Evolutionary conservation across 92 coral and sea anemone species (phyloP).

Genomic region (Siderastrea siderea): DNA sequence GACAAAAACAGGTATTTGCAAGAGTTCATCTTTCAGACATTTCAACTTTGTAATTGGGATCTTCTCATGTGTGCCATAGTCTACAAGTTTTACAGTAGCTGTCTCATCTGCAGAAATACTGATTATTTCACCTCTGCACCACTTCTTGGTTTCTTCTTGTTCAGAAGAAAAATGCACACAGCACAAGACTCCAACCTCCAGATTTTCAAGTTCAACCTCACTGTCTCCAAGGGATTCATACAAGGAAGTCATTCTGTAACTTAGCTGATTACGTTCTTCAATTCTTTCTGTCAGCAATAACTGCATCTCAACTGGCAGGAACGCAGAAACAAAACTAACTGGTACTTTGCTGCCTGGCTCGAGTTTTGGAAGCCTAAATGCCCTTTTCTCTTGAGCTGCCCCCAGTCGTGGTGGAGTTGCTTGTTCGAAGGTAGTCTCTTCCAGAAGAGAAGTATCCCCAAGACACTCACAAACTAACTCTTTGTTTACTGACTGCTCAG

Average conservation of each 20-base stretch:
- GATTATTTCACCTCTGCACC: slow-evolving; percentile 85
- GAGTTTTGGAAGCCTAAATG: slow-evolving; percentile 31
- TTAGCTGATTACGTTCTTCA: slow-evolving; percentile 27
- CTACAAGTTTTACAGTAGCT: slow-evolving; percentile 79
- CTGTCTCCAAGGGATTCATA: slow-evolving; percentile 68
- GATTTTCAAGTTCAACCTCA: slow-evolving; percentile 57
- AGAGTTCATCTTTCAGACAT: slow-evolving; percentile 67
- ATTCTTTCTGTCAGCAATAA: slow-evolving; percentile 36
- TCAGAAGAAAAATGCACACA: slow-evolving; percentile 76
- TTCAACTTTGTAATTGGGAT: slow-evolving; percentile 67
- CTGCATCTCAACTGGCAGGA: slow-evolving; percentile 31
- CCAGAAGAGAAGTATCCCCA: slow-evolving; percentile 40
- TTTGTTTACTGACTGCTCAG: slow-evolving; percentile 32
- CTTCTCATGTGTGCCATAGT: slow-evolving; percentile 80
- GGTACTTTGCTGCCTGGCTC: slow-evolving; percentile 21
- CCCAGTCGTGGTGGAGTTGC: slow-evolving; percentile 2
- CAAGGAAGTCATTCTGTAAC: slow-evolving; percentile 9
- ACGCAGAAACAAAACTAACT: slow-evolving; percentile 35
- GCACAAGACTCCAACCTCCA: slow-evolving; percentile 77
- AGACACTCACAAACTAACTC: slow-evolving; percentile 37
- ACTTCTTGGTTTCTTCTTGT: slow-evolving; percentile 59
- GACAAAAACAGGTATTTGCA: slow-evolving; percentile 74
- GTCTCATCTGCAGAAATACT: slow-evolving; percentile 62
- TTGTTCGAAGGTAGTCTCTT: slow-evolving; percentile 12
- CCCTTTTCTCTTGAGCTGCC: slow-evolving; percentile 4